These are phyloP conservation scores for Trachelus troglodyta DNA, from an alignment of 2,888 invertebrate species.

Conservation along the genomic window DNA sequence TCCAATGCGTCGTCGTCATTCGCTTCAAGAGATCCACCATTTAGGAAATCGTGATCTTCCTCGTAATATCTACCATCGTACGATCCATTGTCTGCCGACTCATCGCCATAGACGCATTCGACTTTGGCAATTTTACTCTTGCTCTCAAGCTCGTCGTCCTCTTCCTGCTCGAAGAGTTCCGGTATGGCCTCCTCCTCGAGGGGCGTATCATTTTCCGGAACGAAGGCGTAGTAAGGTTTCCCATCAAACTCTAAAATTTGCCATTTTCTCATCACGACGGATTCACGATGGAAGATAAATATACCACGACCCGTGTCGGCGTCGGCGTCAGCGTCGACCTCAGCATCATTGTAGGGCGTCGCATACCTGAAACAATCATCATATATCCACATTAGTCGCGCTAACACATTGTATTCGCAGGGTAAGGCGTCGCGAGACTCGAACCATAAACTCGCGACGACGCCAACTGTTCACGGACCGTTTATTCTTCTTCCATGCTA, in stretches of 20 bases:
- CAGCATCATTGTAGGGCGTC: no score
- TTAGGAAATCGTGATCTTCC: neutral
- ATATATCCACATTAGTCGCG: no score
- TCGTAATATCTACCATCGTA: neutral
- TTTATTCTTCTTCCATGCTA: no score
- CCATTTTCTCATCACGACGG: constrained; percentile 63
- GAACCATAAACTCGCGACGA: no score
- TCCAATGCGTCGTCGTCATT: constrained; percentile 21
- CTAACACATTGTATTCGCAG: no score
- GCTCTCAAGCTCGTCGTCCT: constrained; percentile 8
- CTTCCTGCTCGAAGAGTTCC: constrained; percentile 25
- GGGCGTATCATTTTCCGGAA: constrained; percentile 56
- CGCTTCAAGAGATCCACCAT: neutral
- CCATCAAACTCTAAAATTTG: constrained; percentile 64
- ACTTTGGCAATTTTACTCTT: constrained; percentile 21
- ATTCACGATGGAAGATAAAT: constrained; percentile 59
- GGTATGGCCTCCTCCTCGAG: constrained; percentile 45
- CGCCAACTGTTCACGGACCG: no score
- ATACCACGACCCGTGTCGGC: constrained; percentile 43
- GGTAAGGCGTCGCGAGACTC: no score
- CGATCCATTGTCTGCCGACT: constrained; percentile 5
- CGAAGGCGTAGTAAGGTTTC: constrained; percentile 62
- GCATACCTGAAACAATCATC: constrained; percentile 55
- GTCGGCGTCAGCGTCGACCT: constrained; percentile 24
- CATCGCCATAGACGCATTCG: constrained; percentile 29